Percentiles rank a stretch among this genome's conserved stretches.
phyloP scores from a whole-genome alignment of 2,113 vertebrate species.

The Dendrocopos noguchii region DNA sequence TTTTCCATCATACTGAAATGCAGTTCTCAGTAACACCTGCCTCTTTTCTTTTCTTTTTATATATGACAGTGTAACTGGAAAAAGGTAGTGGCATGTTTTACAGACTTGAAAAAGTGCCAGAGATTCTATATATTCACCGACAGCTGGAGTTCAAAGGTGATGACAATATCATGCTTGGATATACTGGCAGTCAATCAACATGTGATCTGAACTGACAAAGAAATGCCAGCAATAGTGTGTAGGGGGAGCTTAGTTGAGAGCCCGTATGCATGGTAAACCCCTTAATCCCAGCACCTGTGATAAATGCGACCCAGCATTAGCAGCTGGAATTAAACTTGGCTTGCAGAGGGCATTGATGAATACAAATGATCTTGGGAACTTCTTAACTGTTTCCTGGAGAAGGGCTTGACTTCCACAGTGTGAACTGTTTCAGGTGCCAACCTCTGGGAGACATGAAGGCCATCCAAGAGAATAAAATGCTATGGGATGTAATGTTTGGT shows the following conservation, averaged over 20 bases:
- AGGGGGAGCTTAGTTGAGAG: not conserved
- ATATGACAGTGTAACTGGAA: not conserved
- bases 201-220: not conserved
- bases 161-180: not conserved
- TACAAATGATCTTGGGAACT: not conserved
- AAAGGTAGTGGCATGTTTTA: not conserved
- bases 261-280: not conserved
- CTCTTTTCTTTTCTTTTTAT: not conserved
- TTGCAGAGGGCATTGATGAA: not conserved
- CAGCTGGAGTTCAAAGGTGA: not conserved
- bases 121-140: not conserved
- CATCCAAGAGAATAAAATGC: not conserved
- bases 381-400: conserved; percentile 30
- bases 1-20: not conserved
- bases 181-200: not conserved
- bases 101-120: not conserved
- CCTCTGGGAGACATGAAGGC: not conserved
- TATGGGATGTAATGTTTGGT: too few species aligned
- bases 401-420: not conserved
- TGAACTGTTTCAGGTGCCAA: not conserved
- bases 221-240: not conserved
- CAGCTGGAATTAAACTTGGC: not conserved
- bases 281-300: conserved; percentile 12
- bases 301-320: not conserved
- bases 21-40: not conserved